Evolutionary conservation across 2,888 invertebrate genomes (phyloP).

Genomic region (Nomada goodeniana): DNA sequence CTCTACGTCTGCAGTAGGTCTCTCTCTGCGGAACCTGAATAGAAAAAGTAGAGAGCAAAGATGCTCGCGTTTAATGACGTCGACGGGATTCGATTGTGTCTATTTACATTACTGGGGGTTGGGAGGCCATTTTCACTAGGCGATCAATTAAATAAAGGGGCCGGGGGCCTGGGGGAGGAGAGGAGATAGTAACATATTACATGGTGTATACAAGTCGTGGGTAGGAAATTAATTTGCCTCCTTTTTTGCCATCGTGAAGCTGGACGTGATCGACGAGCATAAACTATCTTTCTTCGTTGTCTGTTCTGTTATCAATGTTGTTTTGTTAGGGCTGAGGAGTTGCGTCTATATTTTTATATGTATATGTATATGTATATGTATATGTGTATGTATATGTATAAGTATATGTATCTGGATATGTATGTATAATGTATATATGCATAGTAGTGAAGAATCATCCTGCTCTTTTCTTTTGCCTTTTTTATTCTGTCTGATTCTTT

Average conservation of each 20-base stretch:
- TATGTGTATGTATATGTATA: too few species aligned
- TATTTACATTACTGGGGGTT: constrained; percentile 61
- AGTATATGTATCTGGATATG: too few species aligned
- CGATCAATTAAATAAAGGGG: constrained; percentile 51
- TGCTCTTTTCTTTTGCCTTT: constrained; percentile 8
- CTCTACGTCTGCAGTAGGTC: constrained; percentile 87
- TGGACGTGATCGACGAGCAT: constrained; percentile 38
- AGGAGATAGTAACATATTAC: constrained; percentile 47
- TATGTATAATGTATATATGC: neutral
- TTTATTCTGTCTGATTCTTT: constrained; percentile 31
- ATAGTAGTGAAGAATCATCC: constrained; percentile 35
- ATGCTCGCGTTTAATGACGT: constrained; percentile 47
- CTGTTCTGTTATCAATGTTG: neutral
- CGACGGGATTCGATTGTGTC: neutral
- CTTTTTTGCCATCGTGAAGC: constrained; percentile 37
- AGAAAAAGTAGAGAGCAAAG: constrained; percentile 53
- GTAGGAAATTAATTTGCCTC: constrained; percentile 32
- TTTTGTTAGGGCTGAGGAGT: neutral
- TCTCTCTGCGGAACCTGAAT: constrained; percentile 82
- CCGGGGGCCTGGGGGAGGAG: neutral
- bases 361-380: too few species aligned
- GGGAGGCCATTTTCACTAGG: constrained; percentile 63
- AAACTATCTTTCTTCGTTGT: constrained; percentile 9
- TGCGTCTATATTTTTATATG: neutral
- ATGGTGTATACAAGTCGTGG: constrained; percentile 60